Evolutionary conservation across 2,888 invertebrate genomes (phyloP).

Genomic region (Rhagium mordax): DNA sequence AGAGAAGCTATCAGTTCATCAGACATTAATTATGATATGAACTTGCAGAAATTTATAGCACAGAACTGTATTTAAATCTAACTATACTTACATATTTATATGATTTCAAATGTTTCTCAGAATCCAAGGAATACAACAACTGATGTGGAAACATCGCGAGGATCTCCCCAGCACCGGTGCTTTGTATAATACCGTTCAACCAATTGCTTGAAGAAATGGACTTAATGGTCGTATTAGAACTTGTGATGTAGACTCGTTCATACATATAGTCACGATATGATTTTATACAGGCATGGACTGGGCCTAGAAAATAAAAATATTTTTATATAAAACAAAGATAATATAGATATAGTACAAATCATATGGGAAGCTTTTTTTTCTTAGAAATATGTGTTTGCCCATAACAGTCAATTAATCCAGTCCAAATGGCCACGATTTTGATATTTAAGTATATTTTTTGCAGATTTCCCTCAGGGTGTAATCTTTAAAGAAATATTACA

Average conservation of each 20-base stretch:
- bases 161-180: slow-evolving; percentile 72
- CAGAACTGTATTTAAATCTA: background rate
- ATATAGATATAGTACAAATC: too few relatives aligned
- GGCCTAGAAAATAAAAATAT: slow-evolving; percentile 32
- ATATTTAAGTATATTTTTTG: too few relatives aligned
- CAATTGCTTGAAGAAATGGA: slow-evolving; percentile 70
- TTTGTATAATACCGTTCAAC: slow-evolving; percentile 71
- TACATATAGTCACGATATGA: slow-evolving; percentile 47
- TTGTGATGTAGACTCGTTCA: slow-evolving; percentile 61
- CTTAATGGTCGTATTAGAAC: slow-evolving; percentile 67
- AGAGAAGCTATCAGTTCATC: too few relatives aligned
- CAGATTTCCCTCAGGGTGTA: too few relatives aligned
- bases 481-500: too few relatives aligned
- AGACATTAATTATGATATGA: too few relatives aligned
- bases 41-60: too few relatives aligned
- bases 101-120: slow-evolving; percentile 58
- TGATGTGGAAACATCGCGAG: slow-evolving; percentile 70
- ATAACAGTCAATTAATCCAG: too few relatives aligned
- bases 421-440: too few relatives aligned
- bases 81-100: slow-evolving; percentile 55
- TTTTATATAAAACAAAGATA: background rate
- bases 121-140: slow-evolving; percentile 61
- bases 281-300: slow-evolving; percentile 27
- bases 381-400: too few relatives aligned
- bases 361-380: too few relatives aligned